Conservation (phyloP, 2,888 invertebrate species). For the Macropis europaea region DNA sequence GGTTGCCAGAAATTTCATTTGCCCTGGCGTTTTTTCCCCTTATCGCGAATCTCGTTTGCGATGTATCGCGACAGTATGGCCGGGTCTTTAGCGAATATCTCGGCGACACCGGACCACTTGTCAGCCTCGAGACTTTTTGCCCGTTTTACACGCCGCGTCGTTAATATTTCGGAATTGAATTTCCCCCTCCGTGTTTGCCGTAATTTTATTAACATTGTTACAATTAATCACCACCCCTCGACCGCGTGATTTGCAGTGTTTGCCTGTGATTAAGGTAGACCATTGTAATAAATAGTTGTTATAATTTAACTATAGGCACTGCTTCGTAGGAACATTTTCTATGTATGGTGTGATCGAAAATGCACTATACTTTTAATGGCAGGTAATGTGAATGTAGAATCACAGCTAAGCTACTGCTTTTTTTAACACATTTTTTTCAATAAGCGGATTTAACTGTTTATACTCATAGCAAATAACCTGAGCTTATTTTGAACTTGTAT, state of each 20-base stretch:
- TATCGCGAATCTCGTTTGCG: slow-evolving; percentile 19
- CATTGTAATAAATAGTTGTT: no score
- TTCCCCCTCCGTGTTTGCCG: neutral
- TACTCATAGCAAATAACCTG: no score
- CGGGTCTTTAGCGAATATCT: neutral
- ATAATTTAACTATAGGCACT: no score
- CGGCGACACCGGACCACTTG: slow-evolving; percentile 10
- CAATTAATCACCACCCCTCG: slow-evolving; percentile 34
- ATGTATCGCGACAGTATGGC: slow-evolving; percentile 18
- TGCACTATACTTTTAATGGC: no score
- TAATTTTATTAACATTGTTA: neutral
- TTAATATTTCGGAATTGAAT: neutral
- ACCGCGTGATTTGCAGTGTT: slow-evolving; percentile 24
- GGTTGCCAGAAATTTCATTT: slow-evolving; percentile 50
- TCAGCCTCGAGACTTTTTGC: neutral
- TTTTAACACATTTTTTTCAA: no score
- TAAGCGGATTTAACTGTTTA: no score
- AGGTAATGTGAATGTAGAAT: no score
- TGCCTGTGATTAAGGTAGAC: no score
- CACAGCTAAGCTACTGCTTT: no score
- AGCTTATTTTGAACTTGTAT: no score
- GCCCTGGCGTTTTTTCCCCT: slow-evolving; percentile 28
- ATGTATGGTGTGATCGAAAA: no score
- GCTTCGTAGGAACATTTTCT: no score
- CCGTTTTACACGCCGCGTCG: neutral